Conservation (phyloP, 2,888 invertebrate species). For the Drosophila dives region DNA sequence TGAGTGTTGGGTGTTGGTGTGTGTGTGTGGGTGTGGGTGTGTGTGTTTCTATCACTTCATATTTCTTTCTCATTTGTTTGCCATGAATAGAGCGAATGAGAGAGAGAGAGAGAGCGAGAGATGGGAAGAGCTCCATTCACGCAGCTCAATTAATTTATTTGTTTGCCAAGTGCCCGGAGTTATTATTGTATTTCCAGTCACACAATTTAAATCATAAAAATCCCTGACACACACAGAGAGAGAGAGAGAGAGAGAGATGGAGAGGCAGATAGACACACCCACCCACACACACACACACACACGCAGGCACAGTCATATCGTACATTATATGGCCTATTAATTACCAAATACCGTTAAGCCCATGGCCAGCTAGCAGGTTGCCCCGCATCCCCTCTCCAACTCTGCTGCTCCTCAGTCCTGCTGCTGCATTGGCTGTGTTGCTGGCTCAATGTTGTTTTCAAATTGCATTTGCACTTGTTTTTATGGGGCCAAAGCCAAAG, state of each 20-base stretch:
- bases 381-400: background rate
- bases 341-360: constrained; percentile 75
- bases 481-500: constrained; percentile 62
- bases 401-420: background rate
- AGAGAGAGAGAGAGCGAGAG: background rate
- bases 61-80: constrained; percentile 64
- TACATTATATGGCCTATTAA: constrained; percentile 79
- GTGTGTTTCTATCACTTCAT: constrained; percentile 70
- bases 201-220: constrained; percentile 74
- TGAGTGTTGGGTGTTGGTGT: constrained; percentile 19
- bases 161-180: constrained; percentile 69
- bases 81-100: constrained; percentile 19
- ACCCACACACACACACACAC: background rate
- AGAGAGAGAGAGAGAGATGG: background rate
- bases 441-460: constrained; percentile 70
- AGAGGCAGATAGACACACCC: background rate
- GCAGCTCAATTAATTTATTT: constrained; percentile 77
- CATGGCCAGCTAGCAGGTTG: constrained; percentile 49
- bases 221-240: constrained; percentile 6
- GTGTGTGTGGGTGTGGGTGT: constrained; percentile 4
- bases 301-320: constrained; percentile 50
- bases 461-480: constrained; percentile 78
- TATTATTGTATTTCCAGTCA: constrained; percentile 74
- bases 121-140: constrained; percentile 20
- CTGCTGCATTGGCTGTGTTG: constrained; percentile 2